Evolutionary conservation across 2,888 invertebrate genomes (phyloP), one percentile per base, ranked within the genome.

Genomic region (Dyspetes luteomarginatus): DNA sequence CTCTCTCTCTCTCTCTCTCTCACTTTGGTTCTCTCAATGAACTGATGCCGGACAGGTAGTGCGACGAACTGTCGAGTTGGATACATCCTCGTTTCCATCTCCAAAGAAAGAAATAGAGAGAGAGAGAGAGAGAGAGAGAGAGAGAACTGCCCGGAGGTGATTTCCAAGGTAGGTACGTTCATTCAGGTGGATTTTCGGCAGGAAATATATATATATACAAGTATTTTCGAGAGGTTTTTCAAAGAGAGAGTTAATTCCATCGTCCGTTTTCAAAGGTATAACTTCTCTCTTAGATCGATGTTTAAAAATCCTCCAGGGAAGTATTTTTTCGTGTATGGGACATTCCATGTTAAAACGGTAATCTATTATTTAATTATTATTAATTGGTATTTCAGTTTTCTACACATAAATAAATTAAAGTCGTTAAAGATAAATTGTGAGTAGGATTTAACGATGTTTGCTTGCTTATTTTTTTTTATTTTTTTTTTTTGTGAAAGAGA

Each of bases 21-120:
- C 30, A 48, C 60, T 12, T 1, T 7, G 3, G 28, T n/a, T n/a
- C n/a, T n/a, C n/a, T n/a, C n/a, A n/a, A n/a, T n/a, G n/a, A n/a
- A n/a, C n/a, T n/a, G n/a, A n/a, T n/a, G n/a, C n/a, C n/a, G 55
- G 15, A 30, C 64, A 55, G 73, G 73, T 64, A 73, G 43, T 22
- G 9, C 12, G 30, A 15, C 3, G 52, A 72, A 55, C 17, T 41
- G 1, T 36, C 12, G 17, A 19, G 43, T 22, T 15, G 45, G 7
- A 55, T 7, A 28, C 43, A 28, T 74, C 48, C 56, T 5, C n/a
- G 30, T 64, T 65, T 22, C 30, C 30, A 24, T 36, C 56, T 17
- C 48, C 4, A n/a, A 4, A 19, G 26, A 55, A 62, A 24, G 52
- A 24, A 9, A 24, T 12, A 17, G 28, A 52, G 26, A 45, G 28